A percentile compares a stretch with the other conserved stretches of the same genome.
These are phyloP conservation scores for Casuarius casuarius DNA, from an alignment of 2,113 vertebrate genomes.

Conservation along the genomic window DNA sequence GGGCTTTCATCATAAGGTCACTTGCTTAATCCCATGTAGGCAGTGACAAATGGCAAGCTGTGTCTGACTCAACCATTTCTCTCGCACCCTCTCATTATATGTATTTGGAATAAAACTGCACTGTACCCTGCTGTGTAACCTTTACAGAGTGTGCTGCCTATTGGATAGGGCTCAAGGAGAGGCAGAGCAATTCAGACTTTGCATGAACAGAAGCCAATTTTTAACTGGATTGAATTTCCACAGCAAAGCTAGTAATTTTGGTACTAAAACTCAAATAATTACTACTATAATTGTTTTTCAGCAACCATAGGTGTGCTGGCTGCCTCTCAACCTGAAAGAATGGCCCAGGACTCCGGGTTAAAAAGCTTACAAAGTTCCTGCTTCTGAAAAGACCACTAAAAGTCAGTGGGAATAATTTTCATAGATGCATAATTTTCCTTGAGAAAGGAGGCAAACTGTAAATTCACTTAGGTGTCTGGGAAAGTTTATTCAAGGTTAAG, in stretches of 20 bases:
- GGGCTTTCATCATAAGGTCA: constrained; percentile 16
- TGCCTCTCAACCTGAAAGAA: not conserved
- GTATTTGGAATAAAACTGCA: constrained; percentile 18
- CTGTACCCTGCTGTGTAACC: constrained; percentile 13
- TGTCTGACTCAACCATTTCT: constrained; percentile 14
- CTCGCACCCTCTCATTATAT: not conserved
- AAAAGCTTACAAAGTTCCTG: not conserved
- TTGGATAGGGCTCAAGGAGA: not conserved
- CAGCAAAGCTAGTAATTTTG: not conserved
- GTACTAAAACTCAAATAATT: constrained; percentile 19
- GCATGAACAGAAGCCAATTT: not conserved
- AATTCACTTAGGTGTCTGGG: not conserved
- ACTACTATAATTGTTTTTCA: not conserved
- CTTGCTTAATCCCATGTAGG: constrained; percentile 13
- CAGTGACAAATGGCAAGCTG: constrained; percentile 28
- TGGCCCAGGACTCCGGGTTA: not conserved
- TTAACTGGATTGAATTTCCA: constrained; percentile 19
- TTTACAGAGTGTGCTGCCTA: not conserved
- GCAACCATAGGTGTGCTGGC: not conserved
- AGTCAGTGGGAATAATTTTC: not conserved
- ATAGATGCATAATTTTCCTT: not conserved
- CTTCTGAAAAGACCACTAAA: constrained; percentile 28
- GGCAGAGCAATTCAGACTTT: not conserved
- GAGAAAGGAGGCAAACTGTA: not conserved
- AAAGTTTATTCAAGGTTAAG: not conserved